Base-by-base conservation (phyloP, 2,888 invertebrate genomes). In the Meloe dianella region DNA sequence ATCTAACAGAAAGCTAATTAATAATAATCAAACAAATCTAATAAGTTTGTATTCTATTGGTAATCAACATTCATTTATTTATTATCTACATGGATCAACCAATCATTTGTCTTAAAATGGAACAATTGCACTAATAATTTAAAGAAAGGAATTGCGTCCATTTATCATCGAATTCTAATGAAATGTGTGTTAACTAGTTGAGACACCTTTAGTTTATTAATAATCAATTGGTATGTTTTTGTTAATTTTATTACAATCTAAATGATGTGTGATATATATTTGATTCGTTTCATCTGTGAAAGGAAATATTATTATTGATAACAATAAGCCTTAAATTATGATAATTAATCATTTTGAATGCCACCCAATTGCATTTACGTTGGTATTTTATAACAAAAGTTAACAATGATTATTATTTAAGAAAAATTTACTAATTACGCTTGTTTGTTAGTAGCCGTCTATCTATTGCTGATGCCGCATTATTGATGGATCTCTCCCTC, bases 381-480 rank as follows among this genome's bases (percentile, higher is more conserved):
- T 3, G 27, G 27, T 27, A 27, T 27, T 3, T 27, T 3, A 27
- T 4, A 27, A 27, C 27, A 27, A 27, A n/a, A 56, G 22, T 63
- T 24, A 58, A 61, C 54, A 64, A 67, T 41, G 41, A 41, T 61
- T 61, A 22, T 51, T 51, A 51, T 51, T 54, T 54, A 20, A 58
- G 60, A 68, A 68, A 73, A 68, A 73, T 73, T 71, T 71, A 68
- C 68, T 72, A 72, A 74, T 74, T 71, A 72, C 62, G 67, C 64
- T 65, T 73, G 71, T 74, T 74, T 73, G 72, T 74, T 65, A 70
- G 64, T 32, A 71, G 65, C 66, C 70, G 65, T 74, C 70, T 70
- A 72, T 71, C 72, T 70, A 72, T 72, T 70, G 69, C 67, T 63
- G 54, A 10, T 54, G 69, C 32, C 68, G 67, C 22, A 41, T 61